These are phyloP conservation scores for Mercenaria mercenaria DNA, from an alignment of 1,140 invertebrate species.

Conservation along the genomic window DNA sequence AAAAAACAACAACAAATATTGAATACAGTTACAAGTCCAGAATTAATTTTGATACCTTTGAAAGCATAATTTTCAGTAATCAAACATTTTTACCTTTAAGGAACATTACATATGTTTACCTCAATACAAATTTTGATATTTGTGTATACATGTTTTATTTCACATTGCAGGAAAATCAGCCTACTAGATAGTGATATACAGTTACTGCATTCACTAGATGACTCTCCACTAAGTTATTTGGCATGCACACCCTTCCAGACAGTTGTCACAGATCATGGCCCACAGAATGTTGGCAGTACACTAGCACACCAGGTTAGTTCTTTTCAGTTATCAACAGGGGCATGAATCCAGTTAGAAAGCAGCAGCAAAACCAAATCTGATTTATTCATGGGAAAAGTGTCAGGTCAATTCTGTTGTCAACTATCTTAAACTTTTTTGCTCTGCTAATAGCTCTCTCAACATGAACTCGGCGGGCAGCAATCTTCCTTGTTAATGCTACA, in stretches of 20 bases:
- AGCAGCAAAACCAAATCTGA: slow-evolving; percentile 52
- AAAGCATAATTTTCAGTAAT: too few relatives aligned
- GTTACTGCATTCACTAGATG: background rate
- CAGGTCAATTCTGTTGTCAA: slow-evolving; percentile 35
- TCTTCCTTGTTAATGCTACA: slow-evolving; percentile 20
- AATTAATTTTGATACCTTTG: too few relatives aligned
- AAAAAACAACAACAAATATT: too few relatives aligned
- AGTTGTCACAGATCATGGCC: background rate
- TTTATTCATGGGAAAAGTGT: slow-evolving; percentile 40
- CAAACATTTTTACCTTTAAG: too few relatives aligned
- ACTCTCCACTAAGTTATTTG: background rate
- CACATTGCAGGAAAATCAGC: background rate
- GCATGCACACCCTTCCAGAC: background rate
- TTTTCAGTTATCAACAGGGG: background rate
- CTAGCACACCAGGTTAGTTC: background rate
- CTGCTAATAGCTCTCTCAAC: slow-evolving; percentile 16
- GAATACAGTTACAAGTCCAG: too few relatives aligned
- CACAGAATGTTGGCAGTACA: background rate
- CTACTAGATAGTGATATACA: background rate
- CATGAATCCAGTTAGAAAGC: slow-evolving; percentile 58
- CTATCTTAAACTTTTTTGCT: slow-evolving; percentile 52
- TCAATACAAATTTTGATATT: too few relatives aligned
- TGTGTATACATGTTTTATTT: too few relatives aligned
- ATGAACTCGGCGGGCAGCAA: slow-evolving; percentile 36
- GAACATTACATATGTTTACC: too few relatives aligned